These are phyloP conservation scores for Nephrotoma flavescens DNA, from an alignment of 2,888 invertebrate genomes.

Conservation along the genomic window DNA sequence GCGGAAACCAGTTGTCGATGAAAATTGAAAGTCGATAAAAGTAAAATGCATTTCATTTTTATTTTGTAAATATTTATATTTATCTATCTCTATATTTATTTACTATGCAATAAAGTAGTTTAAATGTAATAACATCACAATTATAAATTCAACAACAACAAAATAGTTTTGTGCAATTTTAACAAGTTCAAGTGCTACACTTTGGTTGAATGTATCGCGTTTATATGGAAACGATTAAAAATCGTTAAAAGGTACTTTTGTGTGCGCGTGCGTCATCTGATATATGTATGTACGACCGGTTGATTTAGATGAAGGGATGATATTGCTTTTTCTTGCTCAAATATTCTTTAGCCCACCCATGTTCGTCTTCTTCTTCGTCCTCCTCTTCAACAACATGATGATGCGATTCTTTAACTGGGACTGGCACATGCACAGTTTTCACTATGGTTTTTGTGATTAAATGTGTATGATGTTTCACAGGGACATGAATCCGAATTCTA, in stretches of 20 bases:
- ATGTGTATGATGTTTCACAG: constrained; percentile 33
- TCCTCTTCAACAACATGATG: constrained; percentile 20
- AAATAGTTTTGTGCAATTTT: background rate
- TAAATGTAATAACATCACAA: background rate
- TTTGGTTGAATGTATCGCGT: background rate
- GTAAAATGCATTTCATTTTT: background rate
- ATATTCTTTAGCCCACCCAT: background rate
- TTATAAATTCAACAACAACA: background rate
- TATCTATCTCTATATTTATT: background rate
- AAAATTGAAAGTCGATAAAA: background rate
- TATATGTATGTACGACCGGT: background rate
- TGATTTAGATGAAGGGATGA: background rate
- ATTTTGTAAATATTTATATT: background rate
- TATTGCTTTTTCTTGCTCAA: background rate
- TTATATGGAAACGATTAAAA: background rate
- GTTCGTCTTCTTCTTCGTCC: constrained; percentile 14
- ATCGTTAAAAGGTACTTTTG: background rate
- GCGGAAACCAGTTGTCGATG: background rate
- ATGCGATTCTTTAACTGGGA: constrained; percentile 27
- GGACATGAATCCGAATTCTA: constrained; percentile 31
- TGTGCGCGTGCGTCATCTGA: background rate
- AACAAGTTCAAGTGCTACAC: background rate
- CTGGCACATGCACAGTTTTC: constrained; percentile 30
- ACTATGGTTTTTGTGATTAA: constrained; percentile 31
- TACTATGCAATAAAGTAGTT: background rate